These are phyloP conservation scores for Pitta sordida DNA, from an alignment of 2,113 vertebrate species.

Conservation along the genomic window DNA sequence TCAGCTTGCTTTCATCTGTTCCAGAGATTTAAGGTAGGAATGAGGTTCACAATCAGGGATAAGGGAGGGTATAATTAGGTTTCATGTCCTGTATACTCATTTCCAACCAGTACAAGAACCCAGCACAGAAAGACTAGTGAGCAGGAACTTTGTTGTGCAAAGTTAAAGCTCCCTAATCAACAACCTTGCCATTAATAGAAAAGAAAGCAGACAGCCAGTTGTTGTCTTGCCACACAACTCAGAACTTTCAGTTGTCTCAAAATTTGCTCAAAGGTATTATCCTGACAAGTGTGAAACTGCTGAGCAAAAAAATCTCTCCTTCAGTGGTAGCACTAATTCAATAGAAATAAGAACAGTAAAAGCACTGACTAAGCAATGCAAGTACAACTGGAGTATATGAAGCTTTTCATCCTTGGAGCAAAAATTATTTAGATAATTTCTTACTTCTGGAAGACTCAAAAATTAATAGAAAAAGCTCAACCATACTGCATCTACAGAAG, in stretches of 20 bases:
- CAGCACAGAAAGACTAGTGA: not conserved
- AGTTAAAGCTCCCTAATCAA: not conserved
- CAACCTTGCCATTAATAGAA: not conserved
- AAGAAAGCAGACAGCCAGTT: not conserved
- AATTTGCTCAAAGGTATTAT: not conserved
- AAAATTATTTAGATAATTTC: not conserved
- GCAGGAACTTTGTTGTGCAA: not conserved
- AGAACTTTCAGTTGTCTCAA: not conserved
- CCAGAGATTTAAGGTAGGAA: not conserved
- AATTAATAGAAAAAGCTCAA: not conserved
- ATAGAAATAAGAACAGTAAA: not conserved
- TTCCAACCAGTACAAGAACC: not conserved
- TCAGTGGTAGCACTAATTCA: not conserved
- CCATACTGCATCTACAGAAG: not conserved
- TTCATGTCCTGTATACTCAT: not conserved
- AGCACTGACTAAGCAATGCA: not conserved
- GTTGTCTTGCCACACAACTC: not conserved
- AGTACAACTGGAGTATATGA: fast-evolving
- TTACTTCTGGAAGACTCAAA: not conserved
- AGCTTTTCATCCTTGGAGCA: not conserved
- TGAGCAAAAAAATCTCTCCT: not conserved
- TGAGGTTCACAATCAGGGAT: not conserved
- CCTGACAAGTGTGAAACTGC: not conserved
- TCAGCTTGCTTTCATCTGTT: not conserved
- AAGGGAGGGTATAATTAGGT: not conserved